phyloP scores from a whole-genome alignment of 2,113 vertebrate genomes.

The Nycticebus coucang region DNA sequence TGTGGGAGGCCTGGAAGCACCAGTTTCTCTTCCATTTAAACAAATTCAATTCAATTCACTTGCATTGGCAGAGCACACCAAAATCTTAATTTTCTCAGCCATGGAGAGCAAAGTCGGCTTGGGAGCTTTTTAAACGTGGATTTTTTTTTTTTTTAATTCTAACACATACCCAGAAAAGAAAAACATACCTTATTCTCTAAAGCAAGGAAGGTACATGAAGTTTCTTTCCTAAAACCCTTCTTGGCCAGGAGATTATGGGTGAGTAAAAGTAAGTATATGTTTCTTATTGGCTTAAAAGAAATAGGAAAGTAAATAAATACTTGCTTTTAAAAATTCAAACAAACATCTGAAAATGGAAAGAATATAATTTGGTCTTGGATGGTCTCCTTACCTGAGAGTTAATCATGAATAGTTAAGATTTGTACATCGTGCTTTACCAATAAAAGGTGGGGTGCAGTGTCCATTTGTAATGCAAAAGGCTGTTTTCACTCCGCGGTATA shows the following conservation, averaged over 20 bases:
- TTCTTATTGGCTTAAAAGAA: conserved; percentile 32
- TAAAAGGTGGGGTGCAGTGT: background rate
- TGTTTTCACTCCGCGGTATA: background rate
- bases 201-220: background rate
- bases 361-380: background rate
- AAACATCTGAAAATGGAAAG: conserved; percentile 6
- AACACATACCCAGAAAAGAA: background rate
- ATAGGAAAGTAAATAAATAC: conserved; percentile 8
- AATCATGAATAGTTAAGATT: background rate
- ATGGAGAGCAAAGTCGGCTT: conserved; percentile 38
- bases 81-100: conserved; percentile 69
- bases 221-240: background rate
- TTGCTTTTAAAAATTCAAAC: conserved; percentile 41
- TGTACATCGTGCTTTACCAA: background rate
- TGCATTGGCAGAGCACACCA: conserved; percentile 41
- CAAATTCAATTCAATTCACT: conserved; percentile 56
- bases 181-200: background rate
- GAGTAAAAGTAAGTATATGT: background rate
- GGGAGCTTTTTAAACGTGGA: conserved; percentile 42
- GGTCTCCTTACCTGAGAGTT: background rate
- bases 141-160: background rate
- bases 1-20: conserved; percentile 57
- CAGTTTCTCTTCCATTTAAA: conserved; percentile 68
- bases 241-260: background rate
- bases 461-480: background rate